Evolutionary conservation across 2,113 vertebrate species (phyloP), one percentile per base, ranked within the genome.

Genomic region (Pyxicephalus adspersus): DNA sequence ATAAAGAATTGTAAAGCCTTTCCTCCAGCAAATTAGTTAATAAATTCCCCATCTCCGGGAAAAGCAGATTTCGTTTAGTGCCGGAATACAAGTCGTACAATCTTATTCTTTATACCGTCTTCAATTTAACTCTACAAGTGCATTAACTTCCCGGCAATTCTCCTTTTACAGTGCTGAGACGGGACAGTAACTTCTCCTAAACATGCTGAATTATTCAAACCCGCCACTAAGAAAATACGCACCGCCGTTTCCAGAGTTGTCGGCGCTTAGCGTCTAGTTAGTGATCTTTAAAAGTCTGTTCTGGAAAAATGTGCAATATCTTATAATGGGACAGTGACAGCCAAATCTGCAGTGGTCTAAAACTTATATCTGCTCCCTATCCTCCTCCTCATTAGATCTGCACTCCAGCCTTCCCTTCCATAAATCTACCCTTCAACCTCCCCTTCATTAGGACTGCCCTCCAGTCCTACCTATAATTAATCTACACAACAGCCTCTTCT

Each of bases 41-140:
- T 74, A 73, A 57, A 65, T 81, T 81, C 60, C 18, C n/a, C 50
- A 26, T 20, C 67, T 45, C 50, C 64, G 65, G 28, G 25, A 31
- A 55, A 45, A 81, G 50, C 5, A 51, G n/a, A 81, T 73, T 74
- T 57, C 64, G 61, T 81, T 74, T 81, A 64, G 74, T 74, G 61
- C 52, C 61, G 31, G 79, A 64, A 81, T 74, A 81, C 65, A 81
- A 81, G 38, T 64, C 45, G 70, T 57, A 64, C 45, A 31, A 61
- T 64, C 54, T 22, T 31, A 64, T 74, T 74, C 63, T 81, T 81
- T 74, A 81, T 74, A 57, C 51, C 20, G 50, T 38, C 51, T 81
- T 74, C 58, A 81, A 74, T 81, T 74, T 74, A 81, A 81, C 79
- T 74, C 60, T 81, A 65, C 79, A 81, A 81, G 79, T 81, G 58